Conservation (phyloP, 2,113 vertebrate genomes). For the Zootoca vivipara region DNA sequence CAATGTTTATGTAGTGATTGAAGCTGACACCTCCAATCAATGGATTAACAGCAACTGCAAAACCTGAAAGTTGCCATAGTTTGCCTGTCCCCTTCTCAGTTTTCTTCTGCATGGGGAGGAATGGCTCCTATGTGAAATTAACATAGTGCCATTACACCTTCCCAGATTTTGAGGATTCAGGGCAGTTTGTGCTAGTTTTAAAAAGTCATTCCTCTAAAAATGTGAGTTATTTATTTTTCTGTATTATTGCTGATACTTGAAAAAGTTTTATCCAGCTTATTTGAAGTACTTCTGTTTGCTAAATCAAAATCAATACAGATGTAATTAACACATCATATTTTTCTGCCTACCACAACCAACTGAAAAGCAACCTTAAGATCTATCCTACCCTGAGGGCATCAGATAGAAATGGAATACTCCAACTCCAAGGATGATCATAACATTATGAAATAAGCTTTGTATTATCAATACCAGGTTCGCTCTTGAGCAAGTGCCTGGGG, state of each 20-base stretch:
- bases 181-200: background rate
- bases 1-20: background rate
- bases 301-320: slow-evolving; percentile 72
- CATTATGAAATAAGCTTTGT: slow-evolving; percentile 62
- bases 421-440: slow-evolving; percentile 46
- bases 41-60: background rate
- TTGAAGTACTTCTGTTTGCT: slow-evolving; percentile 9
- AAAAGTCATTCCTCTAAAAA: background rate
- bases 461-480: slow-evolving; percentile 52
- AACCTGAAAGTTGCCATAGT: background rate
- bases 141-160: background rate
- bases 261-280: background rate
- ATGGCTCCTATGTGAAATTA: background rate
- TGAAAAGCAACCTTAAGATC: slow-evolving; percentile 75
- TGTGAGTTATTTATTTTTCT: background rate
- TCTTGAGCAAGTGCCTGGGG: slow-evolving; percentile 56
- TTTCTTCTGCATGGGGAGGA: too few relatives aligned
- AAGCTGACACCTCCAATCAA: background rate
- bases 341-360: slow-evolving; percentile 72
- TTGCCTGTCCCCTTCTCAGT: background rate
- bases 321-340: slow-evolving; percentile 74
- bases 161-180: background rate
- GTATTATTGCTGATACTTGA: background rate
- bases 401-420: slow-evolving; percentile 71
- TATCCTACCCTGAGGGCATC: slow-evolving; percentile 78